Conservation (phyloP, 2,113 vertebrate genomes). For the Channa maculata region DNA sequence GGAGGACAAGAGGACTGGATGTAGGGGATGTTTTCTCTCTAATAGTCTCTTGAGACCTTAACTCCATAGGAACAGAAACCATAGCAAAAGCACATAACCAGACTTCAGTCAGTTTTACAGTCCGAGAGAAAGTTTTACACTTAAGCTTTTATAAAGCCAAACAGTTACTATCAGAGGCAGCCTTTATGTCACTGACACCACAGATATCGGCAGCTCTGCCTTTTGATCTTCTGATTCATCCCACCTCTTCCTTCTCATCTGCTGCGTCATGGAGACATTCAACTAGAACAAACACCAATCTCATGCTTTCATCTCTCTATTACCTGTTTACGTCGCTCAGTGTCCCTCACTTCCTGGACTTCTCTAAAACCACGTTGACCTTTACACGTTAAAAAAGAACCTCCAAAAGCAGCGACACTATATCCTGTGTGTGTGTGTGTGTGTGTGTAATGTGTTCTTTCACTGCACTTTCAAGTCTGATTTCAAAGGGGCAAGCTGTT, state of each 20-base stretch:
- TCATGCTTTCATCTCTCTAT: conserved; percentile 54
- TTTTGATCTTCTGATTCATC: conserved; percentile 57
- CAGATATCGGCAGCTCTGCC: conserved; percentile 12
- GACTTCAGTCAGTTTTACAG: background rate
- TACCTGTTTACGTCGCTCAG: conserved; percentile 49
- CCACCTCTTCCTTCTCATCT: conserved; percentile 48
- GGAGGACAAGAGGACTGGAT: conserved; percentile 16
- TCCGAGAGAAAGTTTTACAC: background rate
- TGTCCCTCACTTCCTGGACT: conserved; percentile 35
- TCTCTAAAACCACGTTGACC: conserved; percentile 48
- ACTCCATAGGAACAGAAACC: conserved; percentile 33
- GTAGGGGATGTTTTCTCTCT: conserved; percentile 7
- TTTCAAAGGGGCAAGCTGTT: conserved; percentile 37
- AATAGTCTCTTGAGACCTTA: conserved; percentile 9
- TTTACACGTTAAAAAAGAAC: conserved; percentile 46
- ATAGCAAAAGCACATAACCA: conserved; percentile 7
- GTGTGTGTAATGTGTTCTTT: conserved; percentile 43
- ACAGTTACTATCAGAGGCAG: background rate
- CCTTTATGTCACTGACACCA: background rate
- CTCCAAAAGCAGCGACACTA: background rate
- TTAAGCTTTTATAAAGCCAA: background rate
- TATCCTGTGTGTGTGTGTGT: conserved; percentile 2
- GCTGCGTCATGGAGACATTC: conserved; percentile 37
- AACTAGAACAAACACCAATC: conserved; percentile 39
- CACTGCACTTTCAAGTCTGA: conserved; percentile 44